phyloP scores from a whole-genome alignment of 2,113 vertebrate species.

The Odocoileus virginianus region DNA sequence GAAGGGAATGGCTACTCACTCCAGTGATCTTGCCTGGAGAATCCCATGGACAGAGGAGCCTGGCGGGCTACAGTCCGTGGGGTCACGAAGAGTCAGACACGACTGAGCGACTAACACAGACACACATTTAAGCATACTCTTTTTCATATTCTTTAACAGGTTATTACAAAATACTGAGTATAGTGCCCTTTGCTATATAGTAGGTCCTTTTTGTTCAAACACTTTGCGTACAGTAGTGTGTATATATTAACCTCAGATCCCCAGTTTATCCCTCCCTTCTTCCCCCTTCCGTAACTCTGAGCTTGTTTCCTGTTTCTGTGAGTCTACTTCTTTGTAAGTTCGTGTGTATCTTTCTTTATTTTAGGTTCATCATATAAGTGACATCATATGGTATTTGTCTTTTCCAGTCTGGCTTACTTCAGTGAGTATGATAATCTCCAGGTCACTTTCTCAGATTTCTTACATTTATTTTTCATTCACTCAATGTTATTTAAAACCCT shows the following conservation, averaged over 20 bases:
- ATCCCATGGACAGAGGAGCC: background rate
- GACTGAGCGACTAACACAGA: background rate
- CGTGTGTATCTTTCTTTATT: background rate
- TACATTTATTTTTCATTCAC: background rate
- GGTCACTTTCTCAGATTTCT: background rate
- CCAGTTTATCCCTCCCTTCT: background rate
- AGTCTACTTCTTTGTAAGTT: background rate
- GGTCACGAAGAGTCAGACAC: background rate
- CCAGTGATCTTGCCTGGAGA: background rate
- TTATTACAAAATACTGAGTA: background rate
- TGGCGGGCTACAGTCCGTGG: rapidly evolving
- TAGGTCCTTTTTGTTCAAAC: background rate
- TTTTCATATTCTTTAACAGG: background rate
- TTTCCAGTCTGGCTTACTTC: background rate
- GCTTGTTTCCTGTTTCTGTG: background rate
- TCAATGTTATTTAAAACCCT: background rate
- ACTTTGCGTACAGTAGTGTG: background rate
- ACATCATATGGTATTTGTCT: background rate
- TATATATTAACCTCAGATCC: rapidly evolving
- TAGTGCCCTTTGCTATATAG: background rate
- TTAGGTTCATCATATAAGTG: background rate
- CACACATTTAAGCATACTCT: rapidly evolving
- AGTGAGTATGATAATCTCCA: background rate
- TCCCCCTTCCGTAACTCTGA: background rate
- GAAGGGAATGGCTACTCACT: background rate